A percentile compares a stretch with the other conserved stretches of the same genome.
Evolutionary conservation across 2,888 invertebrate genomes (phyloP).

Genomic region (Acleris cristana): DNA sequence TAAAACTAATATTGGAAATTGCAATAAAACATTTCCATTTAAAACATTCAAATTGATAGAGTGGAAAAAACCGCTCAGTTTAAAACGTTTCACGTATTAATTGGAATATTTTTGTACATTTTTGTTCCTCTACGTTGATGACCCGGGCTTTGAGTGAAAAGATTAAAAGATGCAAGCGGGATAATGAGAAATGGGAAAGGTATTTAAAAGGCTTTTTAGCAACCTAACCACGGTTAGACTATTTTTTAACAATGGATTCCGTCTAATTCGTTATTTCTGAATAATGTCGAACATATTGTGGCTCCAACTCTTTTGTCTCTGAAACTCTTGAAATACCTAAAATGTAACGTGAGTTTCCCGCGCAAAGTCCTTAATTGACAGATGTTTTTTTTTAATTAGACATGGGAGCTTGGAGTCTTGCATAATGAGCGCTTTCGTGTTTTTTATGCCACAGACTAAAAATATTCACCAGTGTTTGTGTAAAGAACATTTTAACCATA

Average conservation of each 20-base stretch:
- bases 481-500: neutral
- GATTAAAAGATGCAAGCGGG: slow-evolving; percentile 31
- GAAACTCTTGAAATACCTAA: neutral
- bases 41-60: slow-evolving; percentile 22
- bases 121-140: slow-evolving; percentile 7
- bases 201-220: slow-evolving; percentile 6
- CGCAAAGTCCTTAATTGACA: neutral
- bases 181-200: slow-evolving; percentile 16
- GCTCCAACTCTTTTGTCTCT: too few relatives aligned
- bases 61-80: slow-evolving; percentile 18
- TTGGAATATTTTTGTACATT: slow-evolving; percentile 27
- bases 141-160: slow-evolving; percentile 23
- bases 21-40: slow-evolving; percentile 7
- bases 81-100: slow-evolving; percentile 14
- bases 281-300: too few relatives aligned
- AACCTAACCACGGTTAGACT: neutral
- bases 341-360: neutral
- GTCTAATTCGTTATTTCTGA: too few relatives aligned
- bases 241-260: too few relatives aligned
- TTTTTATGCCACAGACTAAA: neutral
- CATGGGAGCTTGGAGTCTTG: slow-evolving; percentile 5
- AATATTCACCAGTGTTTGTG: neutral
- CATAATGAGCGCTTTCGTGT: slow-evolving; percentile 24
- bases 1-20: neutral
- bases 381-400: slow-evolving; percentile 24